phyloP scores from a whole-genome alignment of 2,888 invertebrate genomes.

The Polydrusus tereticollis region DNA sequence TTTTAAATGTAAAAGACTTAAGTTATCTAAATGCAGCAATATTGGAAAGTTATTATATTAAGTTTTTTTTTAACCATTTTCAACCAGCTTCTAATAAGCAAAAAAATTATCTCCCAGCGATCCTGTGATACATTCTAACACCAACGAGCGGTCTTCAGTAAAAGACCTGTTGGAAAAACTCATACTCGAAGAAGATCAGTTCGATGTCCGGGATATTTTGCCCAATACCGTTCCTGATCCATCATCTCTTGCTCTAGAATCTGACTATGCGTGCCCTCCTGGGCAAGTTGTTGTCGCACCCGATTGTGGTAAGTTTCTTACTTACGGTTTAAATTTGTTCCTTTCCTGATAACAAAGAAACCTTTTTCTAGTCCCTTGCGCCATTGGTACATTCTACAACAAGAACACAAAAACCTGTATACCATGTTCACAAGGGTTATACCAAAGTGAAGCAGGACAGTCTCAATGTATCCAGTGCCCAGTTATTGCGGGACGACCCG shows the following conservation, averaged over 20 bases:
- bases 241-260: constrained; percentile 86
- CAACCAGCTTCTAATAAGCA: neutral
- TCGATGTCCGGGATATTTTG: constrained; percentile 91
- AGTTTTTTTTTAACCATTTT: neutral
- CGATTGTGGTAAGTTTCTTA: constrained; percentile 90
- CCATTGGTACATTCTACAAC: constrained; percentile 90
- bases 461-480: constrained; percentile 92
- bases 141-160: constrained; percentile 88
- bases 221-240: constrained; percentile 96
- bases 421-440: constrained; percentile 89
- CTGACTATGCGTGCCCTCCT: constrained; percentile 92
- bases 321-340: too few relatives aligned
- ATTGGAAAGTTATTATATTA: constrained; percentile 7
- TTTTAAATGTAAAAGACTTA: too few relatives aligned
- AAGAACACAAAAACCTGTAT: constrained; percentile 82
- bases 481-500: constrained; percentile 87
- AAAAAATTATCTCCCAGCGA: constrained; percentile 75
- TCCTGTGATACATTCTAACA: constrained; percentile 88
- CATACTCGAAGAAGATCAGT: constrained; percentile 93
- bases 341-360: too few relatives aligned
- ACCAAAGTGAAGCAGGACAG: constrained; percentile 94
- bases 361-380: constrained; percentile 87
- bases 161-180: constrained; percentile 88
- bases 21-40: too few relatives aligned
- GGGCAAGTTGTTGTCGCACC: constrained; percentile 96